phyloP scores from a whole-genome alignment of 2,113 vertebrate species.

The Hyla sarda region DNA sequence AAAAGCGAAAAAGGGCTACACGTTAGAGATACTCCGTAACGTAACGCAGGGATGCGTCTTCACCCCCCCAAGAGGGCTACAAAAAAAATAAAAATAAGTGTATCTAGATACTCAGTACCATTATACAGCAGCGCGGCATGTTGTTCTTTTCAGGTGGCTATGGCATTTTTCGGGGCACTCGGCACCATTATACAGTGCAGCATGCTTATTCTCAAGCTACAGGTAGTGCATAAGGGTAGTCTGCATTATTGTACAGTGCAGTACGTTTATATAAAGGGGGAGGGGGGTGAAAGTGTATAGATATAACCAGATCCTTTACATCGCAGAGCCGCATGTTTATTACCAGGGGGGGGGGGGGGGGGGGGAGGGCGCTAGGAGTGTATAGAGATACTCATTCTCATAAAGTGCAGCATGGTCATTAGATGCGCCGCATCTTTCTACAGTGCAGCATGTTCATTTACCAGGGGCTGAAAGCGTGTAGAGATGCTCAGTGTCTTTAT shows the following conservation, averaged over 20 bases:
- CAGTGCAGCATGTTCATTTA: slow-evolving; percentile 47
- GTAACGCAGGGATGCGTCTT: slow-evolving; percentile 30
- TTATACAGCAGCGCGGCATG: slow-evolving; percentile 53
- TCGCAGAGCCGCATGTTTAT: slow-evolving; percentile 46
- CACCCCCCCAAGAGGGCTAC: slow-evolving; percentile 24
- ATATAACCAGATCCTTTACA: slow-evolving; percentile 32
- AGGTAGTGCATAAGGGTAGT: slow-evolving; percentile 51
- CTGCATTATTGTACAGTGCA: slow-evolving; percentile 55
- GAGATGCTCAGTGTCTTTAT: slow-evolving; percentile 44
- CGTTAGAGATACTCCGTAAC: slow-evolving; percentile 46
- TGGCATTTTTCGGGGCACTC: slow-evolving; percentile 42
- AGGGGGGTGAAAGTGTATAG: slow-evolving; percentile 35
- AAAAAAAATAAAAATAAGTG: slow-evolving; percentile 46
- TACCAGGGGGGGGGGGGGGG: too few relatives aligned
- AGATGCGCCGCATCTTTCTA: slow-evolving; percentile 21
- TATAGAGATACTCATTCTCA: slow-evolving; percentile 55
- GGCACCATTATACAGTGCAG: slow-evolving; percentile 55
- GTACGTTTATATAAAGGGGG: slow-evolving; percentile 26
- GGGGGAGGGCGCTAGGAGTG: slow-evolving; percentile 50
- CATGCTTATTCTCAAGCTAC: slow-evolving; percentile 58
- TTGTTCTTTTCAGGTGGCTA: slow-evolving; percentile 52
- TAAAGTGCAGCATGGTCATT: slow-evolving; percentile 24
- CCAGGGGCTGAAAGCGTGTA: slow-evolving; percentile 43
- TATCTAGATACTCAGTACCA: slow-evolving; percentile 58
- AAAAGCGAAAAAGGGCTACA: slow-evolving; percentile 54